Base-by-base conservation (phyloP, 2,888 invertebrate genomes). In the Pinctada fucata region DNA sequence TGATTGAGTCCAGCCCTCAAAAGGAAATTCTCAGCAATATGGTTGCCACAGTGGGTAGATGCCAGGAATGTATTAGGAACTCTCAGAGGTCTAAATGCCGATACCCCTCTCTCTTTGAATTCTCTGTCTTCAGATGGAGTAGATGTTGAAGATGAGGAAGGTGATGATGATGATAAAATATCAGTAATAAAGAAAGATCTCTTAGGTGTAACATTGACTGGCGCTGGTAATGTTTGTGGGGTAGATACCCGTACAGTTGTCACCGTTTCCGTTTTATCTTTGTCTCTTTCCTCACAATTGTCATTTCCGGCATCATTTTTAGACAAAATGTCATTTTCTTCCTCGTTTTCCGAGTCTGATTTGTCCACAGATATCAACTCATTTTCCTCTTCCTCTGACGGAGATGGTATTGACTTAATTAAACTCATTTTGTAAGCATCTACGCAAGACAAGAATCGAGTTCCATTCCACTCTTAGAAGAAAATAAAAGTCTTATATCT, bases 141-240 rank as follows among this genome's bases (percentile, higher is more conserved):
- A 58, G 58, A 16, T 52, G 71, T 51, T 71, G 51, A 48, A 45
- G 71, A 71, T 51, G 71, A 51, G 49, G 58, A 16, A 45, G 71
- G 45, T 71, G 51, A 48, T 52, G 71, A 71, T 51, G 71, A 51
- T 64, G 78, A 78, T 51, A 80, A 72, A 75, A 80, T 80, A 65
- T 80, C 80, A 68, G 80, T 80, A 4, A 80, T 80, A 49, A 80
- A 74, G 64, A 80, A 80, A 8, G 80, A 80, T 31, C 80, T 52
- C 67, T 67, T 80, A 48, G 80, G 80, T 2, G 74, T 68, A 67
- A 58, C 70, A 64, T 52, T 16, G 49, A 73, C 50, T 31, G 68
- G 65, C 8, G 8, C 58, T 58, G 58, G 58, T 10, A 58, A 10
- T 6, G 8, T 58, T 13, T 58, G 58, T 10, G 58, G 58, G 31